Conservation (phyloP, 2,797 vertebrate species). For the Garrulus glandarius region DNA sequence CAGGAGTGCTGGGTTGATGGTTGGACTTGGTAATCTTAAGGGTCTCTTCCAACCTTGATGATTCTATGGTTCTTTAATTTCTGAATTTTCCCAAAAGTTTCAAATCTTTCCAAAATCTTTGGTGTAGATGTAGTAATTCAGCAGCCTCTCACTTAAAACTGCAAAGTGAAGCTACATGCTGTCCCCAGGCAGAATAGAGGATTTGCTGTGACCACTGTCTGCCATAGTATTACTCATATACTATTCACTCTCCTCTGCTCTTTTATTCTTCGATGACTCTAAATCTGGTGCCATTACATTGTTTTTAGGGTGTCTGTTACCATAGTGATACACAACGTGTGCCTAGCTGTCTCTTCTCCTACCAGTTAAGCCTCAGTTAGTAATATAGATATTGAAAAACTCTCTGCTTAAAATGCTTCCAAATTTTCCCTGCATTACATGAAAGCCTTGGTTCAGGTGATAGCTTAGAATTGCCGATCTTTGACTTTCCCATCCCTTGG, state of each 20-base stretch:
- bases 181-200: neutral
- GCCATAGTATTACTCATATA: neutral
- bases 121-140: neutral
- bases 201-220: neutral
- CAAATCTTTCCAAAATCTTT: neutral
- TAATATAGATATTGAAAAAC: neutral
- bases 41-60: neutral
- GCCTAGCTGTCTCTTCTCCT: neutral
- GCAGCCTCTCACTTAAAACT: neutral
- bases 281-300: neutral
- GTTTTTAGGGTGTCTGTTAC: neutral
- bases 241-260: neutral
- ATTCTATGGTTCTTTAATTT: neutral
- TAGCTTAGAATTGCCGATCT: neutral
- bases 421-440: neutral
- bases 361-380: neutral
- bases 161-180: neutral
- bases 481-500: neutral
- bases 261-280: neutral
- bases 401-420: neutral
- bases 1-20: too few relatives aligned
- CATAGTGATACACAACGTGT: neutral
- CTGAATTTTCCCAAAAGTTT: neutral
- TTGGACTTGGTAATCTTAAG: neutral
- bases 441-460: neutral